Evolutionary conservation across 2,888 invertebrate species (phyloP).

Genomic region (Apodemia zela): DNA sequence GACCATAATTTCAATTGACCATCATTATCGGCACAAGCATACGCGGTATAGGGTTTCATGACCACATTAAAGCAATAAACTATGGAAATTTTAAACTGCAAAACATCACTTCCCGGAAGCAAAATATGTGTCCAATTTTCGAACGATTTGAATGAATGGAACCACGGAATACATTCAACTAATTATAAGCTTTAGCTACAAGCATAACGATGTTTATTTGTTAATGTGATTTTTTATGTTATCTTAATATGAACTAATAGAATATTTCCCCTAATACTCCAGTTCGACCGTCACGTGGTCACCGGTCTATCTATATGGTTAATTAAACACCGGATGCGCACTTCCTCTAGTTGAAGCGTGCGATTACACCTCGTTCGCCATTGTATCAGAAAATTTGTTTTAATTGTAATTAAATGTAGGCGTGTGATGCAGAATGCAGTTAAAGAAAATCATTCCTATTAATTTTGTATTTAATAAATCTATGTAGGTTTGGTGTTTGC

Average conservation of each 20-base stretch:
- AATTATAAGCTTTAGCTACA: too few species aligned
- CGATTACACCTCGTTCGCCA: conserved; percentile 13
- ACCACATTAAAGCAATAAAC: neutral
- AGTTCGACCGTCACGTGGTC: conserved; percentile 29
- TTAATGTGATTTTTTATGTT: too few species aligned
- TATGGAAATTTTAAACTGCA: neutral
- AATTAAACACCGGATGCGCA: conserved; percentile 53
- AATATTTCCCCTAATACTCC: neutral
- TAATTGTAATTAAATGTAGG: conserved; percentile 6
- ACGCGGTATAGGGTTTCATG: neutral
- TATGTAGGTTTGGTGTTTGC: too few species aligned
- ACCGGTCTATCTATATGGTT: conserved; percentile 34
- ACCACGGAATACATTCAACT: neutral
- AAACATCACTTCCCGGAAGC: neutral
- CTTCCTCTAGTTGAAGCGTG: conserved; percentile 45
- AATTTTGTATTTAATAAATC: neutral
- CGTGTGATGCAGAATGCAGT: neutral
- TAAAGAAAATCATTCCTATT: neutral
- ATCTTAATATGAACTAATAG: neutral
- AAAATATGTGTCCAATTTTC: neutral
- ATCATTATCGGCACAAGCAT: neutral
- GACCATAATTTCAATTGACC: neutral
- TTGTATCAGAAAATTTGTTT: neutral
- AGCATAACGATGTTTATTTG: too few species aligned
- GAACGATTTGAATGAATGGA: neutral